Base-by-base conservation (phyloP, 35 echinoderm and acorn worm species). In the Heliocidaris erythrogramma region DNA sequence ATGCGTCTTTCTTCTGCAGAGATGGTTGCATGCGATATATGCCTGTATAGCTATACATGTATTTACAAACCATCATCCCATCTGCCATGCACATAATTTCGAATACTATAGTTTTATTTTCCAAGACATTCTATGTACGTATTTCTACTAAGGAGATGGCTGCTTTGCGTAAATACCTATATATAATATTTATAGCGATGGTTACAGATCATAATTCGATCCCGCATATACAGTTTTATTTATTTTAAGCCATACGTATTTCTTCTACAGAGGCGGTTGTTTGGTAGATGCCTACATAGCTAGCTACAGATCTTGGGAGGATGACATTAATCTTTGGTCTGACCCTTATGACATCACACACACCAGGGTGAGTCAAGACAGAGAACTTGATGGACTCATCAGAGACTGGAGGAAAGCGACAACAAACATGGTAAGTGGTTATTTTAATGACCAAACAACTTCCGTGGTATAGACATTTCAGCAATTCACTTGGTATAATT, bases 331-430 rank as follows among this genome's bases (percentile, higher is more conserved):
- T 42, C 49, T 92, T 13, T 92, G 91, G 91, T 52, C 48, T 9
- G 91, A 92, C 91, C 91, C 91, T 4, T 92, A 92, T 59, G 91
- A 92, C 91, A 42, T 92, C 91, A 92, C 91, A 50, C 91, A 92
- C 91, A 92, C 91, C 47, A 92, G 29, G 29, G 16, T 30, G 5
- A 48, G 50, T 24, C 48, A 92, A 30, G 91, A 92, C 91, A 92
- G 21, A 48, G 91, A 92, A 30, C 91, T 92, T n/a, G 49, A 92
- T 59, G 29, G 29, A 30, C 91, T 92, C 91, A 92, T 92, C 91
- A 35, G n/a, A 48, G 48, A 92, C 8, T 92, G 91, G 91, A 12
- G 91, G 27, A 92, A 49, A 50, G 29, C 91, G 30, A 48, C 47
- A 6, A 48, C 91, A 92, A 30, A 92, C 31, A 30, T 30, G 91